Evolutionary conservation across 1,140 invertebrate genomes (phyloP).

Genomic region (Camponotus floridanus): DNA sequence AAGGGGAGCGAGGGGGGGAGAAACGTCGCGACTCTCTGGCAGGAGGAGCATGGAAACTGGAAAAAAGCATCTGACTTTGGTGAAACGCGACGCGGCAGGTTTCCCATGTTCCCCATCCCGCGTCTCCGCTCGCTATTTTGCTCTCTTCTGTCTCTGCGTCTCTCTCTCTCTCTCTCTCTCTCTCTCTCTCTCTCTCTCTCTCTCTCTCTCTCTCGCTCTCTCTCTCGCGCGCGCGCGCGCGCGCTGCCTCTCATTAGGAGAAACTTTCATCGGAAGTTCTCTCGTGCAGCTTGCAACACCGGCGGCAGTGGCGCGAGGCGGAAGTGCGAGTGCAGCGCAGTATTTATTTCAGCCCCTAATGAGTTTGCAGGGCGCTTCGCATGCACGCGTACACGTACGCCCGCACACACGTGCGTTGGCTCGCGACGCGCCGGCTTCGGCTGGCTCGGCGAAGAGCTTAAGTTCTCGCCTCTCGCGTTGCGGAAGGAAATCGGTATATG

Average conservation of each 20-base stretch:
- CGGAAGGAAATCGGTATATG: constrained; percentile 68
- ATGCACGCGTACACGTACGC: constrained; percentile 48
- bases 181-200: constrained; percentile 5
- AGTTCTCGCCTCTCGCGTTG: constrained; percentile 64
- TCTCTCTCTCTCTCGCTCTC: neutral
- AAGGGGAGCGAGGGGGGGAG: neutral
- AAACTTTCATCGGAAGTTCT: constrained; percentile 71
- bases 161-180: neutral
- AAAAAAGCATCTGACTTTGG: constrained; percentile 66
- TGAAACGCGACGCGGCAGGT: constrained; percentile 47
- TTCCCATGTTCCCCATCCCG: constrained; percentile 43
- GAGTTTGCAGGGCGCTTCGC: constrained; percentile 72
- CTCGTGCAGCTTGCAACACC: constrained; percentile 57
- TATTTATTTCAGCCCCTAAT: constrained; percentile 80
- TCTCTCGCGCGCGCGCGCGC: constrained; percentile 35
- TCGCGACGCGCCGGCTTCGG: neutral
- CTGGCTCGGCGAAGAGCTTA: constrained; percentile 54
- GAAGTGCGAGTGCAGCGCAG: constrained; percentile 69
- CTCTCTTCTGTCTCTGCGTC: constrained; percentile 37
- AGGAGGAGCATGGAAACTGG: constrained; percentile 50
- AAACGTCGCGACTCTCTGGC: constrained; percentile 49
- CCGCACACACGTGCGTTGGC: constrained; percentile 56
- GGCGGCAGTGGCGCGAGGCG: constrained; percentile 45
- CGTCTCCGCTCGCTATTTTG: constrained; percentile 45
- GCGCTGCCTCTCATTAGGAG: constrained; percentile 71